Base-by-base conservation (phyloP, 2,888 invertebrate species). In the Lysandra bellargus region DNA sequence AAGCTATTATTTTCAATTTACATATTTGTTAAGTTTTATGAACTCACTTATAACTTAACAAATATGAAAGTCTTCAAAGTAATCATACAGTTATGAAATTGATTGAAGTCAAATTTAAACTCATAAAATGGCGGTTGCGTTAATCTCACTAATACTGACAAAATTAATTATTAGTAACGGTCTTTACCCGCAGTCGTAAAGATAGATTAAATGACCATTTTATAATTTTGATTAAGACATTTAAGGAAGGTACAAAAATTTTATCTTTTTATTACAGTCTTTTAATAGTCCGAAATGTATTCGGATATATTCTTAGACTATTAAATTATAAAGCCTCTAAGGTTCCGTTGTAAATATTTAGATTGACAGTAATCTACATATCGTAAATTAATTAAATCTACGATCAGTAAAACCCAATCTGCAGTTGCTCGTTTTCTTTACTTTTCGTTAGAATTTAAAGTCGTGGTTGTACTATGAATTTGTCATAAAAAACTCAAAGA, bases 201-300 rank as follows among this genome's bases (percentile, higher is more conserved):
- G 69, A 69, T 69, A 69, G 33, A 69, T 69, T 69, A 69, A 69
- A 69, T 69, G 33, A 69, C 69, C 69, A 17, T 37, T 37, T 69
- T 69, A 37, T 69, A 69, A 69, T 69, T 69, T 69, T 69, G 69
- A 69, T 69, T 69, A 37, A 69, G 69, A 37, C 33, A 69, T 69
- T 69, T 33, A 69, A 69, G 69, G 69, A 69, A 33, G 69, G 69
- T 33, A 64, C 30, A 64, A 69, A 37, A 69, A 69, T 69, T 69
- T 30, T 64, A 64, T 64, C 69, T 69, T 37, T 69, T 75, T 49
- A 75, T 75, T 75, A 44, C 49, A 75, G 12, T 75, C n/a, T 49
- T 44, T 75, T 44, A 75, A 75, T 75, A 49, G 40, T 23, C n/a
- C 30, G 49, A 53, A 82, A 82, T 82, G 9, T 69, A 69, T 69